Evolutionary conservation across 2,888 invertebrate species (phyloP), one percentile per base, ranked within the genome.

Genomic region (Ichneumoninae sp.): DNA sequence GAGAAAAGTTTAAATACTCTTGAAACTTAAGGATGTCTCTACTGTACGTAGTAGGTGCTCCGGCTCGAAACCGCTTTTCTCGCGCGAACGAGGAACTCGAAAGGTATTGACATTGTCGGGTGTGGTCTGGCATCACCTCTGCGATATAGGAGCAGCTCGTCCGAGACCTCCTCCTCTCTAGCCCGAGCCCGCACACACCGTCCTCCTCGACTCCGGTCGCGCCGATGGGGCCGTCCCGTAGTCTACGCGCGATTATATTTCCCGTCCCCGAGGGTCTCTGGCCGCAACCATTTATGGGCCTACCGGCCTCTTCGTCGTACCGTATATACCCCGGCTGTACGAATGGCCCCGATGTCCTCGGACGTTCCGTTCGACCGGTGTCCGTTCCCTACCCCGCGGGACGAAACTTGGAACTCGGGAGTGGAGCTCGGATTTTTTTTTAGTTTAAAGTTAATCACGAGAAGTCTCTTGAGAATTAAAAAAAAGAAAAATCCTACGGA

Each of bases 211-310:
- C 13, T 36, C 44, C 36, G 47, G 26, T 57, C 81, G 68, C 47
- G 47, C 22, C 65, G 36, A 52, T 40, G 65, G 44, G 50, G 66
- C 76, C 63, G n/a, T 76, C 71, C 44, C 73, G 63, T 47, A 81
- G 26, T 33, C 30, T 71, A 79, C 66, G 52, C 40, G 52, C 71
- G 82, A 71, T 78, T 82, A 77, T 78, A 75, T 85, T 85, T 82
- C 79, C 71, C 79, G 73, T 66, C 66, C 63, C 36, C 73, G 84
- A 75, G 82, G 70, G 82, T 66, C 82, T 83, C 82, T 66, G 82
- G 71, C 71, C 82, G 79, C 82, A 63, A 85, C 85, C 85, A 85
- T 85, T 85, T 85, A 85, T 85, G 85, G 85, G 79, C 85, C 85
- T 85, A 77, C 54, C 47, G 63, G 65, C 63, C 26, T 50, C 63